phyloP scores from a whole-genome alignment of 2,888 invertebrate genomes.

The Drosophila kuntzei region DNA sequence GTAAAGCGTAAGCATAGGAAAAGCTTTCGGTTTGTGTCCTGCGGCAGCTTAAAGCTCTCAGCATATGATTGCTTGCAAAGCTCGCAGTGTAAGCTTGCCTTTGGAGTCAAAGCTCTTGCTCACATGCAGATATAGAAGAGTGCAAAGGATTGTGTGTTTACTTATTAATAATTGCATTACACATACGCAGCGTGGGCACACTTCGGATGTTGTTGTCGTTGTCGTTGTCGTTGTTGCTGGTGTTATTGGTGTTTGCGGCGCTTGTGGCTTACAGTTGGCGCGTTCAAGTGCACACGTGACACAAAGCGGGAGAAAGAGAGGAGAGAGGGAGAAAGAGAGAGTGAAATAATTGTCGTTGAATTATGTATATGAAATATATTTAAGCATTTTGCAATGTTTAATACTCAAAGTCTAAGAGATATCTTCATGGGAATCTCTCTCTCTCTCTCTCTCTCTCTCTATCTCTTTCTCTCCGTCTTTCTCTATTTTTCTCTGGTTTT shows the following conservation, averaged over 20 bases:
- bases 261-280: constrained; percentile 55
- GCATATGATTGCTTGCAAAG: not conserved
- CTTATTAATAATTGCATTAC: constrained; percentile 77
- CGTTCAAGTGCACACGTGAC: constrained; percentile 79
- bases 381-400: constrained; percentile 16
- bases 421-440: constrained; percentile 9
- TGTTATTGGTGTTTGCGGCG: constrained; percentile 43
- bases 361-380: constrained; percentile 74
- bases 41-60: constrained; percentile 16
- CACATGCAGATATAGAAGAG: not conserved
- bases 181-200: constrained; percentile 64
- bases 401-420: constrained; percentile 20
- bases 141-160: constrained; percentile 38
- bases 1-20: not conserved
- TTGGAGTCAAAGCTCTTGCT: constrained; percentile 17
- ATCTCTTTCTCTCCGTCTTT: not conserved
- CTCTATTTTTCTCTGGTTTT: constrained; percentile 9
- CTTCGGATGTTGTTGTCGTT: constrained; percentile 14
- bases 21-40: constrained; percentile 22
- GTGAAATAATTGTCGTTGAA: constrained; percentile 39
- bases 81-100: not conserved
- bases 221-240: constrained; percentile 20
- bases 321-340: not conserved
- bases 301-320: constrained; percentile 37
- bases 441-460: not conserved